Conservation (phyloP, 1,140 invertebrate genomes). For the Sinonovacula constricta region DNA sequence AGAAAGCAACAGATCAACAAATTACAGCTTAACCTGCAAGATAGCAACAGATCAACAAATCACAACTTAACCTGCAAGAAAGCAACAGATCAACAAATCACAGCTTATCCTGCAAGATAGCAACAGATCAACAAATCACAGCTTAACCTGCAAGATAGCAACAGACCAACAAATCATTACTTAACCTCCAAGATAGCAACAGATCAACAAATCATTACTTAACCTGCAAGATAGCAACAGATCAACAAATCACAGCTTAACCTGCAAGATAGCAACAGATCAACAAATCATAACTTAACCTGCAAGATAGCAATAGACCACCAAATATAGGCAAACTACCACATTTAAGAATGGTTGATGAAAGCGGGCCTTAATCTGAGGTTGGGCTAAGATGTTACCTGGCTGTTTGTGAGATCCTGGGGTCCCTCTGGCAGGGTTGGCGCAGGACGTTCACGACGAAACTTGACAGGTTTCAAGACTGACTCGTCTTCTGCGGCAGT, state of each 20-base stretch:
- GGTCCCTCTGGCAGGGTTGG: conserved; percentile 64
- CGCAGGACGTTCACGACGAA: conserved; percentile 55
- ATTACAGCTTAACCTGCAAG: too few relatives aligned
- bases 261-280: neutral
- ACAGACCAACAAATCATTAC: too few relatives aligned
- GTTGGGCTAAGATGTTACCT: conserved; percentile 49
- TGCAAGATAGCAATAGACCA: neutral
- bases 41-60: too few relatives aligned
- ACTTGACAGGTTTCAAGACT: neutral
- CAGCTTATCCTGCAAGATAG: too few relatives aligned
- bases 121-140: too few relatives aligned
- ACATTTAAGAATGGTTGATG: neutral
- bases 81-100: too few relatives aligned
- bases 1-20: too few relatives aligned
- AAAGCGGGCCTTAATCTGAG: neutral
- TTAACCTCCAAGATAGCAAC: too few relatives aligned
- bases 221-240: neutral
- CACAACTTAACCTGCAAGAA: too few relatives aligned
- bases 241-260: neutral
- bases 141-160: too few relatives aligned
- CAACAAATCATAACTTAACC: conserved; percentile 3
- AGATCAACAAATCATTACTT: too few relatives aligned
- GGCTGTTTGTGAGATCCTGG: conserved; percentile 57
- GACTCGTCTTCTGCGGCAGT: conserved; percentile 47
- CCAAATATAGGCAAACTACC: neutral